Percentiles rank a stretch among this genome's conserved stretches.
These are phyloP conservation scores for Arvicanthis niloticus DNA, from an alignment of 2,113 vertebrate species.

Conservation along the genomic window DNA sequence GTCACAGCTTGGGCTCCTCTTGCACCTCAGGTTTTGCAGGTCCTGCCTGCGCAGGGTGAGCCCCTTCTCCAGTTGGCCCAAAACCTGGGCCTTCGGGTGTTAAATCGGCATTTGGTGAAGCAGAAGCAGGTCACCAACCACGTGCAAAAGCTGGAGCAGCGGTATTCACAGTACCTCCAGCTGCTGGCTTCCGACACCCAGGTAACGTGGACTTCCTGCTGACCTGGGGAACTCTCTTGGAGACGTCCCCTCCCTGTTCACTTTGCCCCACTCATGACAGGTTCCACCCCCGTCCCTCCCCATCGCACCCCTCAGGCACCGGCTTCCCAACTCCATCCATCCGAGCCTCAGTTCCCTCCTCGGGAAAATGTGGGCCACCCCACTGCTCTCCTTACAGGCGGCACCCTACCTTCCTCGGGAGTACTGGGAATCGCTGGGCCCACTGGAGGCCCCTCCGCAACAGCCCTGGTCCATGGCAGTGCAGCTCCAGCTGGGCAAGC, in stretches of 20 bases:
- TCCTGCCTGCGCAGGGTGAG: constrained; percentile 91
- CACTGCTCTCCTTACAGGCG: constrained; percentile 80
- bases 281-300: too few relatives aligned
- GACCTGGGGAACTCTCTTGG: not conserved
- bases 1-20: rapidly evolving
- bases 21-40: constrained; percentile 86
- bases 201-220: constrained; percentile 83
- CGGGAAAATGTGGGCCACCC: too few relatives aligned
- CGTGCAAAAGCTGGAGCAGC: constrained; percentile 85
- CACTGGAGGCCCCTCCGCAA: constrained; percentile 75
- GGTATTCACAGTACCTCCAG: constrained; percentile 89
- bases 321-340: not conserved
- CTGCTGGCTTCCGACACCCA: constrained; percentile 91
- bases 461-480: constrained; percentile 88
- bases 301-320: not conserved
- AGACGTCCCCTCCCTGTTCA: too few relatives aligned
- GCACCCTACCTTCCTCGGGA: constrained; percentile 89
- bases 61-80: constrained; percentile 88
- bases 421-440: constrained; percentile 90
- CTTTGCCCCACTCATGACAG: rapidly evolving
- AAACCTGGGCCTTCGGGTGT: constrained; percentile 89
- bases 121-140: constrained; percentile 85
- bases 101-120: constrained; percentile 86
- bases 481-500: constrained; percentile 91
- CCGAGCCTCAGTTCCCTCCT: too few relatives aligned